phyloP scores from a whole-genome alignment of 2,113 vertebrate genomes.

The Hippolais icterina region DNA sequence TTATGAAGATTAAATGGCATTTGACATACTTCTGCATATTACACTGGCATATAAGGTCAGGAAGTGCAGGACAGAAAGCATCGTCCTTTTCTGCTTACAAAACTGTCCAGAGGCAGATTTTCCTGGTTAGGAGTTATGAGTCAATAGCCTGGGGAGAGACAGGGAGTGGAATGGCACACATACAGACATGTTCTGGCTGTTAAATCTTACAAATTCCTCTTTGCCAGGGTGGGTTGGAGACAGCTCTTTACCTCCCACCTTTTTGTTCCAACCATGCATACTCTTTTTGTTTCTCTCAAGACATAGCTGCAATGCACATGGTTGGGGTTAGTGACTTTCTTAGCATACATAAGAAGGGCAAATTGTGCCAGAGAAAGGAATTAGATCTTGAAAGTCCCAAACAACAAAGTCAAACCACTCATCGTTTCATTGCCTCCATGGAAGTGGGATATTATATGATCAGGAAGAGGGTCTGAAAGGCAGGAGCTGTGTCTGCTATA shows the following conservation, averaged over 20 bases:
- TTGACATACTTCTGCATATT: conserved; percentile 39
- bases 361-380: background rate
- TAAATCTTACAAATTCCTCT: background rate
- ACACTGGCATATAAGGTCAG: conserved; percentile 25
- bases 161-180: background rate
- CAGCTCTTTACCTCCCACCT: background rate
- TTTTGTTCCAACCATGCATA: background rate
- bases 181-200: background rate
- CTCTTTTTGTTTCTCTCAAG: background rate
- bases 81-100: background rate
- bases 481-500: accelerated
- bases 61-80: background rate
- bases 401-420: background rate
- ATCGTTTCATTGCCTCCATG: background rate
- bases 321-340: background rate
- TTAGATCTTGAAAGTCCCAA: background rate
- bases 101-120: background rate
- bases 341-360: background rate
- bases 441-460: too few species aligned
- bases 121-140: background rate
- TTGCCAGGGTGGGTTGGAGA: background rate
- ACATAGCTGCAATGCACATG: accelerated
- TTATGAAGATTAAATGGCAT: conserved; percentile 62
- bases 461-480: background rate
- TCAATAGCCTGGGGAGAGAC: background rate